These are phyloP conservation scores for Mythimna ferrago DNA, from an alignment of 2,888 invertebrate species.

Conservation along the genomic window DNA sequence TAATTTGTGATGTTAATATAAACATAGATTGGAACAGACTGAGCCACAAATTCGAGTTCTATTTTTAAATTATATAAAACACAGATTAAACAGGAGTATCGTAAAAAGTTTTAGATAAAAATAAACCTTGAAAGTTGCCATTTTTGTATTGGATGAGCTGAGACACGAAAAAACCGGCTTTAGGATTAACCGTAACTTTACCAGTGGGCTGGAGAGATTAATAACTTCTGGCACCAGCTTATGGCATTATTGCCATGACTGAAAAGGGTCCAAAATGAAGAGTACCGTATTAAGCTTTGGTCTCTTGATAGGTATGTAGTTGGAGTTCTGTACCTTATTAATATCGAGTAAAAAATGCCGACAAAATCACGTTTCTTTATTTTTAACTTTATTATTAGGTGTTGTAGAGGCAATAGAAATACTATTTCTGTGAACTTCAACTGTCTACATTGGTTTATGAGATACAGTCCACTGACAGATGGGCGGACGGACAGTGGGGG, in stretches of 20 bases:
- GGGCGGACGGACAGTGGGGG: no score
- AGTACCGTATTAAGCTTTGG: neutral
- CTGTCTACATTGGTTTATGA: no score
- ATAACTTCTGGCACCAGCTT: conserved; percentile 22
- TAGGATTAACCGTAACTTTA: conserved; percentile 33
- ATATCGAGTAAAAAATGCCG: no score
- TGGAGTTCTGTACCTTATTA: no score
- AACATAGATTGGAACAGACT: neutral
- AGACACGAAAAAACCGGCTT: conserved; percentile 29
- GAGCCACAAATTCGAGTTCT: neutral
- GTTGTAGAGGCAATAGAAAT: no score
- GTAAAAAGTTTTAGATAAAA: conserved; percentile 21
- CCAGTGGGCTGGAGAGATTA: conserved; percentile 33
- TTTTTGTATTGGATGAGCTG: conserved; percentile 15
- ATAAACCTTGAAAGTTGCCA: conserved; percentile 17
- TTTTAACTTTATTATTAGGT: no score
- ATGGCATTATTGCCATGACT: conserved; percentile 32
- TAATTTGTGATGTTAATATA: no score
- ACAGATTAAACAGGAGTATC: neutral
- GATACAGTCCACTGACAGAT: no score
- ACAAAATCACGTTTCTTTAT: no score
- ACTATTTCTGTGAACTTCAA: no score
- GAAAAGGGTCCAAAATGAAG: conserved; percentile 12
- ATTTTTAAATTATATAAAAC: conserved; percentile 16
- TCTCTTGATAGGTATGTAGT: neutral